Conservation (phyloP, 2,797 vertebrate species). For the Apogon hyalosoma region DNA sequence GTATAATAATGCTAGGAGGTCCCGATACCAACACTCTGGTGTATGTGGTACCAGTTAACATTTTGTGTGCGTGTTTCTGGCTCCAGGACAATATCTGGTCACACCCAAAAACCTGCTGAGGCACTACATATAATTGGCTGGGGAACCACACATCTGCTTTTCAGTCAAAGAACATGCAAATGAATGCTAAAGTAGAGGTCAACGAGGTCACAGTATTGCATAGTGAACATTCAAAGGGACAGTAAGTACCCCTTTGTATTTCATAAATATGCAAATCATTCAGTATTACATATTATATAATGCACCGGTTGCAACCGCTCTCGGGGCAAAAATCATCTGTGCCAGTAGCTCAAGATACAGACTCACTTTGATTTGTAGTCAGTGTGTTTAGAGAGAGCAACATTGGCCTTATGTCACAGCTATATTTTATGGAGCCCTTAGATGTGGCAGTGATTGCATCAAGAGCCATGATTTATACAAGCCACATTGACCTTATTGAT, state of each 20-base stretch:
- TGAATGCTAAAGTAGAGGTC: conserved; percentile 4
- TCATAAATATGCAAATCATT: conserved; percentile 10
- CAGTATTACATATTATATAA: conserved; percentile 8
- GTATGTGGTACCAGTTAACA: conserved; percentile 6
- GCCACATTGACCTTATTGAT: not conserved
- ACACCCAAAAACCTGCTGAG: not conserved
- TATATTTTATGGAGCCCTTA: not conserved
- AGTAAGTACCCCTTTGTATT: conserved; percentile 13
- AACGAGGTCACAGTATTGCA: conserved; percentile 11
- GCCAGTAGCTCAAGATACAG: not conserved
- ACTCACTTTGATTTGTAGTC: conserved; percentile 3
- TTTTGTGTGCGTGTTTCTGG: conserved; percentile 1
- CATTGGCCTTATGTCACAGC: not conserved
- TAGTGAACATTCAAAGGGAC: conserved; percentile 8
- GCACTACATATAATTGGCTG: conserved; percentile 5
- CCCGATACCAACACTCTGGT: conserved; percentile 3
- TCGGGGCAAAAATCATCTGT: not conserved
- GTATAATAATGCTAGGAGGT: not conserved
- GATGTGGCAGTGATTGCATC: not conserved
- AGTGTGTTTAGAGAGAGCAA: not conserved
- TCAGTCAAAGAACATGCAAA: conserved; percentile 16
- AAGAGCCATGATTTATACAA: not conserved
- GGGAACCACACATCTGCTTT: conserved; percentile 9
- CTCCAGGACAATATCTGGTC: conserved; percentile 22
- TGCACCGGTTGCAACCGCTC: not conserved